phyloP scores from a whole-genome alignment of 2,113 vertebrate genomes.

The Megaleporinus macrocephalus region DNA sequence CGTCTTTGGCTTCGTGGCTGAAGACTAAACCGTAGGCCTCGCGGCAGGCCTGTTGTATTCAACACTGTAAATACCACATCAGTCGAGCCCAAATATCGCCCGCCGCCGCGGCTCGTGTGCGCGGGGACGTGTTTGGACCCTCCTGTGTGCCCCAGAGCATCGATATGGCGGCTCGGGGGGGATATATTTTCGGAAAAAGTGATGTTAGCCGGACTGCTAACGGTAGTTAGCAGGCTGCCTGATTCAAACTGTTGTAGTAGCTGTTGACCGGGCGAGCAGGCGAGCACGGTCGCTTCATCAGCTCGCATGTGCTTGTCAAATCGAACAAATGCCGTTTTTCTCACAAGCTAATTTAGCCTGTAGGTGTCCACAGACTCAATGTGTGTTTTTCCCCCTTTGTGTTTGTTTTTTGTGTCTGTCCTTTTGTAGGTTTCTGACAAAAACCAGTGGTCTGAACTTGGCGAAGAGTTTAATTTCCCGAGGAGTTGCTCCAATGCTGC shows the following conservation, averaged over 20 bases:
- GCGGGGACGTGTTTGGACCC: conserved; percentile 39
- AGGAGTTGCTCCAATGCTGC: conserved; percentile 98
- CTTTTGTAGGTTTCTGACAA: conserved; percentile 93
- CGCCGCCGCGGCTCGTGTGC: conserved; percentile 38
- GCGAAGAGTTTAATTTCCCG: conserved; percentile 98
- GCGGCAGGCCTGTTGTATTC: conserved; percentile 83
- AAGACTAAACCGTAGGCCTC: conserved; percentile 91
- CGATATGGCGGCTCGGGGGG: background rate
- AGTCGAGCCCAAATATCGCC: conserved; percentile 42
- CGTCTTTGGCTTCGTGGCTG: conserved; percentile 92
- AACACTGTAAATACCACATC: conserved; percentile 58
- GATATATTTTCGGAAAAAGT: conserved; percentile 49
- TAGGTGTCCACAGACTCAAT: conserved; percentile 14
- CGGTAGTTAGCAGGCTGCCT: conserved; percentile 58
- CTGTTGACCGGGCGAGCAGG: conserved; percentile 12
- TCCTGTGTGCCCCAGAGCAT: background rate
- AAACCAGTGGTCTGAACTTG: conserved; percentile 97
- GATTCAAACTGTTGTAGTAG: conserved; percentile 36
- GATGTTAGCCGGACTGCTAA: conserved; percentile 76
- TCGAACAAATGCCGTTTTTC: background rate
- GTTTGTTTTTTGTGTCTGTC: background rate
- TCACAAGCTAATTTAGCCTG: conserved; percentile 28
- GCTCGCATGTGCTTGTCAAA: conserved; percentile 15
- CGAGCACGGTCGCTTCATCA: background rate
- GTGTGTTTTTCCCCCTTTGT: background rate